Evolutionary conservation across 2,797 vertebrate genomes (phyloP), one percentile per base, ranked within the genome.

Genomic region (Spea hammondii): DNA sequence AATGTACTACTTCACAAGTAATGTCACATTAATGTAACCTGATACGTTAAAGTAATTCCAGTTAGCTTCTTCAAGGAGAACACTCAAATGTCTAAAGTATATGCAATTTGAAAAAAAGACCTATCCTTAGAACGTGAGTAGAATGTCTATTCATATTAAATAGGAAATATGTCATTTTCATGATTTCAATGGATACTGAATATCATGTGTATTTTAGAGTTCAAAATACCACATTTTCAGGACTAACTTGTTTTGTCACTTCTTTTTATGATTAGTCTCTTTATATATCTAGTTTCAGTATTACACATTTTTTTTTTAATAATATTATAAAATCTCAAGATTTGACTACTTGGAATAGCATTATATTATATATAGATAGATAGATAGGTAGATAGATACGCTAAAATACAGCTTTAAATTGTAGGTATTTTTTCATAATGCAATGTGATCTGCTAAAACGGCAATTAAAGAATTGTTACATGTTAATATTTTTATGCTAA

Each of bases 11-110:
- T 87, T 88, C 82, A 85, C 13, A 12, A 82, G 79, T 86, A 86
- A 87, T 86, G 84, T 88, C 87, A 78, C 74, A 14, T 87, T 89
- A 89, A 85, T 89, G 86, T 83, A 84, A 84, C 51, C 74, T 85
- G 86, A 85, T 87, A 78, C 64, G 72, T 87, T 87, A 83, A 85
- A 85, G 67, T 65, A 86, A 78, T 87, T 80, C 83, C 62, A 77
- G 84, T 85, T 87, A 88, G 86, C 82, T 86, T 84, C 83, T 86
- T 84, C 83, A 78, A 82, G 59, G 70, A 85, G 72, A 83, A 86
- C 76, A 84, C 79, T 85, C 77, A 86, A 86, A 87, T 85, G 80
- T 86, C 86, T 86, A 88, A 84, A 88, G 71, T 74, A 74, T 72
- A 70, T 79, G 72, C 71, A 74, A 79, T 79, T 79, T 54, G 50